These are phyloP conservation scores for Nipponia nippon DNA, from an alignment of 2,113 vertebrate genomes.

Conservation along the genomic window DNA sequence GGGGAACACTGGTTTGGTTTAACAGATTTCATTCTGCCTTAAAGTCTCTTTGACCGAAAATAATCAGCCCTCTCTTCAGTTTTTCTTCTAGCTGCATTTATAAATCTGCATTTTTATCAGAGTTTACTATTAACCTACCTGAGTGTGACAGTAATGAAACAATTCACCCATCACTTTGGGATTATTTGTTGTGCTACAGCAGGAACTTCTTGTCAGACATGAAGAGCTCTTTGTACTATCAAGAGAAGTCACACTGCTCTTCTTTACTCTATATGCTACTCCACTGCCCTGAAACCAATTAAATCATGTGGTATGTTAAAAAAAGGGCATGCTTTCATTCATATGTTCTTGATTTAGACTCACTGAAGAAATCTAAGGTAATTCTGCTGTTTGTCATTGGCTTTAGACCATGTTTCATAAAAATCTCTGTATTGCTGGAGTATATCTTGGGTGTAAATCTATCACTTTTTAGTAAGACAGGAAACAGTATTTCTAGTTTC, in stretches of 20 bases:
- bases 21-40: not conserved
- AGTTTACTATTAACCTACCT: not conserved
- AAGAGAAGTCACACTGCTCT: not conserved
- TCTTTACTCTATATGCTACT: not conserved
- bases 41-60: not conserved
- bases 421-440: not conserved
- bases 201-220: not conserved
- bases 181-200: not conserved
- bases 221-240: not conserved
- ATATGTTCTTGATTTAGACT: not conserved
- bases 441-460: not conserved
- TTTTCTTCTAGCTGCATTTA: not conserved
- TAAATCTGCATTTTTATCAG: not conserved
- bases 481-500: not conserved
- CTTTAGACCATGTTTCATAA: not conserved
- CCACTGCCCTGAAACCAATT: not conserved
- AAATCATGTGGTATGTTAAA: not conserved
- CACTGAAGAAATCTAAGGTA: not conserved
- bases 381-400: not conserved
- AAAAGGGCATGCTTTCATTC: not conserved
- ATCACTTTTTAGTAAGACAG: not conserved
- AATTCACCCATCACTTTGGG: not conserved
- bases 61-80: not conserved
- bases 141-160: not conserved
- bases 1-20: not conserved